These are phyloP conservation scores for Aphelinus certus DNA, from an alignment of 1,140 invertebrate species.

Conservation along the genomic window DNA sequence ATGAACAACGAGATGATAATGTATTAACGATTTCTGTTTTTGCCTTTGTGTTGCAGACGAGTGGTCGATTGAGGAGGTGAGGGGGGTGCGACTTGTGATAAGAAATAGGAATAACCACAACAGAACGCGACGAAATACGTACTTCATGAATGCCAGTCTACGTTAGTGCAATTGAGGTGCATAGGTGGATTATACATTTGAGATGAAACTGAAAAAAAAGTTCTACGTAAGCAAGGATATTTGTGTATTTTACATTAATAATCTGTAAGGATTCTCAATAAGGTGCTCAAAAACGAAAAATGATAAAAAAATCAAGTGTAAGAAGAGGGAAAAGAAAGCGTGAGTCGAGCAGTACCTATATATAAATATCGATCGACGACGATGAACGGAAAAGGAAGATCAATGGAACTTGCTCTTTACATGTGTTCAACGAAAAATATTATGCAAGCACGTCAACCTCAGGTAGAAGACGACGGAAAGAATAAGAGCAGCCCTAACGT, in stretches of 20 bases:
- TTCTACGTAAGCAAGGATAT: conserved; percentile 7
- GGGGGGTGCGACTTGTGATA: conserved; percentile 61
- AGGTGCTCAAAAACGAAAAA: no score
- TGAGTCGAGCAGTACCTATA: no score
- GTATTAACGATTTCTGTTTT: not conserved
- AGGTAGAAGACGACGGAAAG: conserved; percentile 1
- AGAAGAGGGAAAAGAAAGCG: no score
- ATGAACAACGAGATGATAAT: no score
- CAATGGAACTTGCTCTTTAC: not conserved
- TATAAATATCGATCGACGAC: no score
- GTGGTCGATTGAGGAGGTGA: conserved; percentile 48
- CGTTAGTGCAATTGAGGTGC: conserved; percentile 53
- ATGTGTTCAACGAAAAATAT: conserved; percentile 1
- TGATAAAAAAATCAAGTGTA: no score
- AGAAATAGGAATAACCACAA: conserved; percentile 61
- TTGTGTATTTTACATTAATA: conserved; percentile 28
- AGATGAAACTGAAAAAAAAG: not conserved
- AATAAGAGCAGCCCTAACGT: not conserved
- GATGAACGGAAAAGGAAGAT: no score
- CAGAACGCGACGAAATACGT: conserved; percentile 58
- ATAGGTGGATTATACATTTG: not conserved
- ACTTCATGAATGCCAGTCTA: conserved; percentile 59
- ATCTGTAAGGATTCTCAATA: no score
- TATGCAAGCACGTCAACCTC: not conserved
- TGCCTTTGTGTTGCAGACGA: conserved; percentile 56